These are phyloP conservation scores for Poecile atricapillus DNA, from an alignment of 2,113 vertebrate genomes.

Conservation along the genomic window DNA sequence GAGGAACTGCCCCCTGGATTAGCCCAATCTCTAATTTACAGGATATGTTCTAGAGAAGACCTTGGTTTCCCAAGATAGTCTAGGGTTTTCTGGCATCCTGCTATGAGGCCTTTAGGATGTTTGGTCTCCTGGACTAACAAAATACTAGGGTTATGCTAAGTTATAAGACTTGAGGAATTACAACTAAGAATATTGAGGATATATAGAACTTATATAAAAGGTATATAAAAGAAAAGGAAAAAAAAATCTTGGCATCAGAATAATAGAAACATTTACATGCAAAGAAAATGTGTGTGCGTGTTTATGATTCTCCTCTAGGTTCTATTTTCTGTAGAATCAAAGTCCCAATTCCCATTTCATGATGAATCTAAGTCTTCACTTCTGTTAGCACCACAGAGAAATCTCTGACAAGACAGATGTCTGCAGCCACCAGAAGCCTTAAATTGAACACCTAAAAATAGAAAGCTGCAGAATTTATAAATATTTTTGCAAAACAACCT, in stretches of 20 bases:
- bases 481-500: conserved; percentile 51
- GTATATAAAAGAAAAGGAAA: neutral
- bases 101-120: neutral
- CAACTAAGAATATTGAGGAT: neutral
- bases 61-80: neutral
- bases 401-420: conserved; percentile 56
- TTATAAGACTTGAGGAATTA: neutral
- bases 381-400: conserved; percentile 43
- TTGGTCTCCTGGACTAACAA: neutral
- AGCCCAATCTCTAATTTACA: neutral
- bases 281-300: neutral
- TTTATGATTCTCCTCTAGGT: conserved; percentile 28
- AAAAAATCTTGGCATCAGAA: neutral
- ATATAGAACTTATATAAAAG: neutral
- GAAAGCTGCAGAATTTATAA: conserved; percentile 38
- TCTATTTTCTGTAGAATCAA: conserved; percentile 39
- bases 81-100: neutral
- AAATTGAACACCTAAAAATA: conserved; percentile 51
- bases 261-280: conserved; percentile 1
- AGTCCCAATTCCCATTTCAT: conserved; percentile 24
- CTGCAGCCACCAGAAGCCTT: conserved; percentile 50
- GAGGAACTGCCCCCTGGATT: neutral
- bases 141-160: neutral
- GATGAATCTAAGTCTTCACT: conserved; percentile 30
- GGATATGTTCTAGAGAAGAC: neutral